A percentile compares a stretch with the other conserved stretches of the same genome.
phyloP scores from a whole-genome alignment of 1,140 invertebrate genomes.

The Drosophila saltans region DNA sequence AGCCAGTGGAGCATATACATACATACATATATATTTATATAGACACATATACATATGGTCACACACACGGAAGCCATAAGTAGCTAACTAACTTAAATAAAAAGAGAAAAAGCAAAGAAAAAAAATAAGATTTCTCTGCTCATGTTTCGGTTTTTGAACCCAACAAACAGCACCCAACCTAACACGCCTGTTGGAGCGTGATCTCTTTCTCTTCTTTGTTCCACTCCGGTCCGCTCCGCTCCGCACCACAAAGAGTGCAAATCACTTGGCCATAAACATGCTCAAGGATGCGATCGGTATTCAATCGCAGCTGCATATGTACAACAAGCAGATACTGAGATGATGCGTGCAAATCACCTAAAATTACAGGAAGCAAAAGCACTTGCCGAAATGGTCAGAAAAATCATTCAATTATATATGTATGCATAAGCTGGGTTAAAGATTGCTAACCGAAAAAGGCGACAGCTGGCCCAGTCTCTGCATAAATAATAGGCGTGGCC shows the following conservation, averaged over 20 bases:
- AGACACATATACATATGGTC: slow-evolving; percentile 26
- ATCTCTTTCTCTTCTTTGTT: slow-evolving; percentile 28
- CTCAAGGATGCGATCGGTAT: slow-evolving; percentile 55
- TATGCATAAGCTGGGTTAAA: slow-evolving; percentile 22
- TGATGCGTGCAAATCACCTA: slow-evolving; percentile 59
- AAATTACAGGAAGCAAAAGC: slow-evolving; percentile 76
- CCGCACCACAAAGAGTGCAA: slow-evolving; percentile 21
- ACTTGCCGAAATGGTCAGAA: slow-evolving; percentile 69
- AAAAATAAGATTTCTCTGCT: slow-evolving; percentile 62
- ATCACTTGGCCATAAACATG: slow-evolving; percentile 37
- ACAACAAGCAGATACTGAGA: slow-evolving; percentile 27
- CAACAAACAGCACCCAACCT: slow-evolving; percentile 8
- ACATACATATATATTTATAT: not conserved
- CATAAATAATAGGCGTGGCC: slow-evolving; percentile 38
- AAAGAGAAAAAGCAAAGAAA: not conserved
- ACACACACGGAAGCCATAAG: slow-evolving; percentile 75
- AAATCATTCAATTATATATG: slow-evolving; percentile 73
- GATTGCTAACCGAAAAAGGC: slow-evolving; percentile 24
- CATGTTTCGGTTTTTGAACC: slow-evolving; percentile 71
- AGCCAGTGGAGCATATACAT: slow-evolving; percentile 59
- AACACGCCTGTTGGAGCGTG: slow-evolving; percentile 50
- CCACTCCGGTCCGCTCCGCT: slow-evolving; percentile 11
- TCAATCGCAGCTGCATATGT: slow-evolving; percentile 50
- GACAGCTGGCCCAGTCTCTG: slow-evolving; percentile 42
- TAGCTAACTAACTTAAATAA: slow-evolving; percentile 33